phyloP scores from a whole-genome alignment of 2,888 invertebrate species.

The Pandemis corylana region DNA sequence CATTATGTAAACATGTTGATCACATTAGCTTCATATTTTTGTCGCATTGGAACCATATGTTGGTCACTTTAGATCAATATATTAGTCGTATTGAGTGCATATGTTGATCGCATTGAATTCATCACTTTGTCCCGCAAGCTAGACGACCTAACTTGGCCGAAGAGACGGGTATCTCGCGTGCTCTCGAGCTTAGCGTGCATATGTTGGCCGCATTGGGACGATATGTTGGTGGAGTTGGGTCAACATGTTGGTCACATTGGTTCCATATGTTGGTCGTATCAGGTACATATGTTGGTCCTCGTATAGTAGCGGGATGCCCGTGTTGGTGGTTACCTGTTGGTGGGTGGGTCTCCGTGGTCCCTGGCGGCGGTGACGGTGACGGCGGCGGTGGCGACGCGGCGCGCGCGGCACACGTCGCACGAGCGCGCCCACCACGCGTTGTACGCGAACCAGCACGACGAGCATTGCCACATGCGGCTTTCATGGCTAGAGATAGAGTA shows the following conservation, averaged over 20 bases:
- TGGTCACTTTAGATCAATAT: background rate
- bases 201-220: too few relatives aligned
- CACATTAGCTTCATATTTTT: background rate
- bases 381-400: slow-evolving; percentile 89
- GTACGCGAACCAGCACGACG: slow-evolving; percentile 94
- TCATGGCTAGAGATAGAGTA: slow-evolving; percentile 55
- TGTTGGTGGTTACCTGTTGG: background rate
- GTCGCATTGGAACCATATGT: background rate
- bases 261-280: background rate
- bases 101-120: background rate
- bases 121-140: too few relatives aligned
- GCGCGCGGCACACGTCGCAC: slow-evolving; percentile 93
- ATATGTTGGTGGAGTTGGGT: background rate
- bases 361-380: slow-evolving; percentile 87
- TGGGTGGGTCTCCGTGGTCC: slow-evolving; percentile 40
- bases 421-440: slow-evolving; percentile 91
- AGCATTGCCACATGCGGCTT: slow-evolving; percentile 93
- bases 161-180: too few relatives aligned
- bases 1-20: background rate
- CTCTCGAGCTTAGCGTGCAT: too few relatives aligned
- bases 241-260: background rate
- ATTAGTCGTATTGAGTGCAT: background rate
- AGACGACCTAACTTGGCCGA: too few relatives aligned
- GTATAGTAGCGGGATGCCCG: background rate
- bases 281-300: background rate